These are phyloP conservation scores for Periophthalmodon schlosseri DNA, from an alignment of 2,113 vertebrate genomes.

Conservation along the genomic window DNA sequence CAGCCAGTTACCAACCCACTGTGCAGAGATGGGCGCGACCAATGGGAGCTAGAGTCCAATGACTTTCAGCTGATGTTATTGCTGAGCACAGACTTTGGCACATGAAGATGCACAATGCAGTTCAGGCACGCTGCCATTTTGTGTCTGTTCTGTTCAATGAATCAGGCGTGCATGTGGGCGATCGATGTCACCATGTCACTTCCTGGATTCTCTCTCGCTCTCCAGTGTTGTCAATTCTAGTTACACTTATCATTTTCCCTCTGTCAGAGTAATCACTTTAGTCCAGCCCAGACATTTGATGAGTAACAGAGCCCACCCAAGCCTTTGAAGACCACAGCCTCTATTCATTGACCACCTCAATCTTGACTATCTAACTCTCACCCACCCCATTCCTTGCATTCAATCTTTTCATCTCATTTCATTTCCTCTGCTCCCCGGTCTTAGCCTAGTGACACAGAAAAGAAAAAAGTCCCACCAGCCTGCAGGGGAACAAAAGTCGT, in stretches of 20 bases:
- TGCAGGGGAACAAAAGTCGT: slow-evolving; percentile 11
- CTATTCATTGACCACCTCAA: slow-evolving; percentile 14
- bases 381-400: slow-evolving; percentile 39
- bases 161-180: slow-evolving; percentile 28
- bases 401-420: slow-evolving; percentile 44
- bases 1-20: slow-evolving; percentile 46
- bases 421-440: slow-evolving; percentile 43
- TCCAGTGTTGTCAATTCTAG: slow-evolving; percentile 30
- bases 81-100: slow-evolving; percentile 16
- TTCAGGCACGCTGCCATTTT: slow-evolving; percentile 45
- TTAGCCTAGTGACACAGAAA: slow-evolving; percentile 40
- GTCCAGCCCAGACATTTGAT: slow-evolving; percentile 29
- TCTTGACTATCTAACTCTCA: slow-evolving; percentile 32
- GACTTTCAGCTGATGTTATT: slow-evolving; percentile 36
- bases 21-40: slow-evolving; percentile 12
- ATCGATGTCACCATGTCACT: slow-evolving; percentile 41
- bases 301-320: slow-evolving; percentile 9
- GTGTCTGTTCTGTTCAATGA: slow-evolving; percentile 50
- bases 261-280: slow-evolving; percentile 17
- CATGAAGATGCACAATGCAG: slow-evolving; percentile 11
- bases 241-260: slow-evolving; percentile 15
- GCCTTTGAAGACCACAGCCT: not conserved
- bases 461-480: slow-evolving; percentile 10
- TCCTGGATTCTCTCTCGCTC: slow-evolving; percentile 37
- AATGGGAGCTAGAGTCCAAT: slow-evolving; percentile 30